These are phyloP conservation scores for Rambutsinella grinnellia DNA, from an alignment of 2,888 invertebrate genomes.

Conservation along the genomic window DNA sequence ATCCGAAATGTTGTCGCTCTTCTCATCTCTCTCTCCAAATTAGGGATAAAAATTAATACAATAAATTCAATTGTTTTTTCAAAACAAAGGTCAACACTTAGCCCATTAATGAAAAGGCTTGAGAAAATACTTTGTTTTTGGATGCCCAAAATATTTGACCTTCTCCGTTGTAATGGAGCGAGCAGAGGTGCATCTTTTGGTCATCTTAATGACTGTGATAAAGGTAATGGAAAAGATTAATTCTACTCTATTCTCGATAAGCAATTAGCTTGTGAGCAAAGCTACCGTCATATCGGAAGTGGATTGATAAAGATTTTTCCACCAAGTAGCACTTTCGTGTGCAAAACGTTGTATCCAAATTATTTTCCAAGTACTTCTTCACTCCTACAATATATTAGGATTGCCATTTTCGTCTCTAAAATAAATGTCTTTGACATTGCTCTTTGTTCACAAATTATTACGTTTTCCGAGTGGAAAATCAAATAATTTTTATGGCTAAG, in stretches of 20 bases:
- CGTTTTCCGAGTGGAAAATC: not conserved
- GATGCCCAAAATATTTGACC: not conserved
- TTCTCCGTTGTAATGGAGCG: not conserved
- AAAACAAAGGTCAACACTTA: no score
- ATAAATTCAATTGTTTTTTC: not conserved
- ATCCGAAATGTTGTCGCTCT: slow-evolving; percentile 11
- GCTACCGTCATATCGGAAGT: not conserved
- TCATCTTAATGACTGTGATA: not conserved
- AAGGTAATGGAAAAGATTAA: not conserved
- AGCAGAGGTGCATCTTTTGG: not conserved
- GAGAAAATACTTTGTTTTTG: no score
- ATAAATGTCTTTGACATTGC: slow-evolving; percentile 38
- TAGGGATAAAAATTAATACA: not conserved
- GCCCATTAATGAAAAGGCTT: no score
- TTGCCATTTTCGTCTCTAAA: slow-evolving; percentile 1
- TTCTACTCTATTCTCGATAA: not conserved
- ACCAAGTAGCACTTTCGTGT: not conserved
- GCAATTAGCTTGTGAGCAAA: not conserved
- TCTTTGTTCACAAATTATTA: not conserved
- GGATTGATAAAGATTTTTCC: not conserved
- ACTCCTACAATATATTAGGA: not conserved
- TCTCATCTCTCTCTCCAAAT: not conserved
- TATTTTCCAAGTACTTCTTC: no score
- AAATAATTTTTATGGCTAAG: not conserved
- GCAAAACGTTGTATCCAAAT: no score